A percentile compares a stretch with the other conserved stretches of the same genome.
Conservation (phyloP, 2,113 vertebrate genomes). For the Cephalopholis sonnerati region DNA sequence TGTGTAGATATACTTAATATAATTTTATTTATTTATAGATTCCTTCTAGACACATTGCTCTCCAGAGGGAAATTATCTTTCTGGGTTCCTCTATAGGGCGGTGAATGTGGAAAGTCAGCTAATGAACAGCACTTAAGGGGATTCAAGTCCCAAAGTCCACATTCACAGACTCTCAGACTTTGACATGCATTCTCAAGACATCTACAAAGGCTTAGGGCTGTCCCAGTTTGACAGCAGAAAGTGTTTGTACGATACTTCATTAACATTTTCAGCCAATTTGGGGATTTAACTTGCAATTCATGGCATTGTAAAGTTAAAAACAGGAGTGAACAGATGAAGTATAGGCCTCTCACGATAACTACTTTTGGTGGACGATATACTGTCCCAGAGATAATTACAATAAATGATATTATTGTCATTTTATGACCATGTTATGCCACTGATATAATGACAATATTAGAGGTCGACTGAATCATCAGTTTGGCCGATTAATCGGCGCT, state of each 20-base stretch:
- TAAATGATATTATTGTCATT: no score
- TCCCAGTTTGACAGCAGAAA: constrained; percentile 1
- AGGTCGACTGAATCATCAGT: no score
- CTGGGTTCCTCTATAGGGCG: not conserved
- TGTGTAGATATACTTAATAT: not conserved
- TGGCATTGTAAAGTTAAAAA: not conserved
- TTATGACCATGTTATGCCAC: no score
- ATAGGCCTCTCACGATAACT: no score
- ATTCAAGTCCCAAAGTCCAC: not conserved
- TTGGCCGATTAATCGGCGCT: no score
- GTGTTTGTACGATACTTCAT: not conserved
- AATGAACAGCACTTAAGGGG: not conserved
- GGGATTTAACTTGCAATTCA: not conserved
- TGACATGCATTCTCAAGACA: constrained; percentile 6
- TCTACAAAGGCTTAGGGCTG: not conserved
- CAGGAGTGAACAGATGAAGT: not conserved
- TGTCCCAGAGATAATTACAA: no score
- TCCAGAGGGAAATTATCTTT: not conserved
- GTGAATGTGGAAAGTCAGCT: not conserved
- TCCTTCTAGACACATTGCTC: not conserved
- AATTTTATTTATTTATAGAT: not conserved
- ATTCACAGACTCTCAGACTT: not conserved
- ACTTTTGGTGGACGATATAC: no score
- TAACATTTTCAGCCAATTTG: not conserved
- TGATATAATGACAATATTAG: no score